Base-by-base conservation (phyloP, 2,797 vertebrate species). In the Thunnus albacares region DNA sequence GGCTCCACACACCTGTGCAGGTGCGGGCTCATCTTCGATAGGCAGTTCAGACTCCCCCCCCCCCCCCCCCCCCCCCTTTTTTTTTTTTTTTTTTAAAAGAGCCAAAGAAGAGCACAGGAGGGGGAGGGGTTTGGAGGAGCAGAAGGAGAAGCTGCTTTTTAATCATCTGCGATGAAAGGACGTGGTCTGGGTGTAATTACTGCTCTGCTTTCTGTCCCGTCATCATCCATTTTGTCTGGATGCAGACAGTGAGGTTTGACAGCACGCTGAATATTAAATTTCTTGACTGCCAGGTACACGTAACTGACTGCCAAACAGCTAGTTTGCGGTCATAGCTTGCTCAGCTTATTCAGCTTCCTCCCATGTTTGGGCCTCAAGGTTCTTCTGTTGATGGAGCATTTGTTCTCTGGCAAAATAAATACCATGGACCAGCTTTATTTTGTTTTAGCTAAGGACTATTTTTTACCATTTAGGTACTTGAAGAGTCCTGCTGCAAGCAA, bases 1-100 rank as follows among this genome's bases (percentile, higher is more conserved):
- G 88, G 92, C 89, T 69, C 41, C 71, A 22, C 86, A 85, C 95
- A 96, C 95, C 95, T 95, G 94, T 69, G 82, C 94, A 95, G 94
- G 91, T 95, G 95, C 87, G 72, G 76, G 68, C 76, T 80, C 75
- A 52, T 69, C 84, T 75, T 77, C 59, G 59, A 66, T 70, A 90
- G 81, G 49, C 57, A 62, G 81, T 88, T 66, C 79, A 74, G 64
- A 69, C 67, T 58, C 56, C 30, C 20, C 15, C 18, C 30, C 30
- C 30, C 30, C 30, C 30, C 30, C 30, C 28, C 28, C 28, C 28
- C 28, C 28, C 28, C 28, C 1, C 0, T 14, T 24, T 24, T 18
- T 20, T 24, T 5, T 61, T 35, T 26, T 59, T 86, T 88, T 82
- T 83, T 65, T 70, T 77, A 66, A 66, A 85, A 83, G 83, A 80